Evolutionary conservation across 2,113 vertebrate genomes (phyloP), one percentile per base, ranked within the genome.

Genomic region (Platichthys flesus): DNA sequence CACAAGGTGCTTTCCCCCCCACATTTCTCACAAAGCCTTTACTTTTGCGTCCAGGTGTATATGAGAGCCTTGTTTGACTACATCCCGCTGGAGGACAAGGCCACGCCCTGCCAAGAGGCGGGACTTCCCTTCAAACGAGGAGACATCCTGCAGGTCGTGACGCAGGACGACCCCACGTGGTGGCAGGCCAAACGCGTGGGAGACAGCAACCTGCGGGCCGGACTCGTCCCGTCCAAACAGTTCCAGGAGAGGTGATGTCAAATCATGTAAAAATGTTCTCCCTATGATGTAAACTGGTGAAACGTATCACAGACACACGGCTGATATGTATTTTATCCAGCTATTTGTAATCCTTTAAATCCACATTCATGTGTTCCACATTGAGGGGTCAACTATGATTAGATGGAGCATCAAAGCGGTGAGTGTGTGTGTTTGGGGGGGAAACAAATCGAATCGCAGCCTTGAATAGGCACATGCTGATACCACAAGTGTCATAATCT

Each of bases 181-280:
- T 99, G 97, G 97, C 97, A 99, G 89, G 97, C 97, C 69, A 98
- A 98, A 74, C 93, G 95, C 1, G 94, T 98, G 12, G 97, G 96
- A 9, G 97, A 98, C 78, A 96, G 95, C 63, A 97, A 96, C 90
- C 96, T 98, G 71, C 95, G 97, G 15, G 97, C 97, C 0, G 97
- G 97, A 57, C 94, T 99, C 60, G 90, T 99, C 66, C 97, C 97
- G 0, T 99, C 97, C 12, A 97, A 98, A 70, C 95, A 95, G 84
- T 99, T 98, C 89, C 97, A 98, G 79, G 97, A 99, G 92, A 97
- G 97, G 97, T 99, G 66, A 91, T 94, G 21, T 69, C 57, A 42
- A 24, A 24, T 51, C 47, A 18, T 51, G 47, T 24, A 21, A 24
- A 58, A 28, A 28, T 14, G 6, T 13, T 1, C 12, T 23, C n/a